phyloP scores from a whole-genome alignment of 2,797 vertebrate genomes.

The Glyptemys insculpta region DNA sequence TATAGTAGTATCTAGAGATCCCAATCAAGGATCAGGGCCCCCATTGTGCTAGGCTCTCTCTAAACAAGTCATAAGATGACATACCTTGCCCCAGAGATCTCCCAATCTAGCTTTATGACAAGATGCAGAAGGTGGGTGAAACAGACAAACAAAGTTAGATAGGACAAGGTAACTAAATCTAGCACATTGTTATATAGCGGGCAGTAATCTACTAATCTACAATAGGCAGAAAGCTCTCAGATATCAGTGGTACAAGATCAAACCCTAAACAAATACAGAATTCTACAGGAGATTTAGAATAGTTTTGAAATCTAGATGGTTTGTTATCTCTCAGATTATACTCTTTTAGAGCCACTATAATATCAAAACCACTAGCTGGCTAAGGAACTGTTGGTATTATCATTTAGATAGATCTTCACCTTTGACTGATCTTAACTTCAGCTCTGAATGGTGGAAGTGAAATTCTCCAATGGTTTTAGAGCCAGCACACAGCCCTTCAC shows the following conservation, averaged over 20 bases:
- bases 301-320: not conserved
- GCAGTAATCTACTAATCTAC: not conserved
- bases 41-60: not conserved
- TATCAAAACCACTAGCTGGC: not conserved
- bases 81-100: not conserved
- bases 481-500: too few relatives aligned
- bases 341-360: not conserved
- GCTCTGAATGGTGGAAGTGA: not conserved
- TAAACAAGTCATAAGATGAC: not conserved
- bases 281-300: not conserved
- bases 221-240: not conserved
- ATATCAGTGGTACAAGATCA: not conserved
- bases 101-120: fast-evolving
- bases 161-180: not conserved
- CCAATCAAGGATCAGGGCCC: not conserved
- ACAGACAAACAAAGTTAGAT: not conserved
- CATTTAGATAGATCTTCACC: not conserved
- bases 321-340: fast-evolving
- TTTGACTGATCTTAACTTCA: not conserved
- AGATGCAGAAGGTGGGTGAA: fast-evolving
- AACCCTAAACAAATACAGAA: not conserved
- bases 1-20: not conserved
- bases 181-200: not conserved
- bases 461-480: not conserved
- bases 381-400: not conserved